A percentile compares a stretch with the other conserved stretches of the same genome.
These are phyloP conservation scores for Atherix ibis DNA, from an alignment of 2,888 invertebrate species.

Conservation along the genomic window DNA sequence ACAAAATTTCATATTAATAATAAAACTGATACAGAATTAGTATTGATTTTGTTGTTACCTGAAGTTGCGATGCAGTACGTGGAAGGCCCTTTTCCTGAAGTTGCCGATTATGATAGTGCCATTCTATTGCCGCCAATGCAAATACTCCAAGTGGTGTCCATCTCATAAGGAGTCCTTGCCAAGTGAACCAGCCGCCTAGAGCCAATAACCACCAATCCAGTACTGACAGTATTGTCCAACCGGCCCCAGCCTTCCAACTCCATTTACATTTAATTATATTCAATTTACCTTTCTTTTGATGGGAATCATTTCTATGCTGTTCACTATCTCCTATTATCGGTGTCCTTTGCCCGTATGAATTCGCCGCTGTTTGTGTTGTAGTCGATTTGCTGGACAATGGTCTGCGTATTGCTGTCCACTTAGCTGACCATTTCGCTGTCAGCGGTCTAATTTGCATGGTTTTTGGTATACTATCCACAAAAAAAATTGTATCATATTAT, in stretches of 20 bases:
- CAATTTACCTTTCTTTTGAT: slow-evolving; percentile 16
- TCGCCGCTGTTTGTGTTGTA: background rate
- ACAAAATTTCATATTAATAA: too few relatives aligned
- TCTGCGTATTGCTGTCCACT: slow-evolving; percentile 16
- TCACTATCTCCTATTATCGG: background rate
- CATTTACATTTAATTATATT: slow-evolving; percentile 15
- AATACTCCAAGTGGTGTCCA: slow-evolving; percentile 54
- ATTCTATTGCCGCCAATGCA: slow-evolving; percentile 40
- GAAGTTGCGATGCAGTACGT: slow-evolving; percentile 26
- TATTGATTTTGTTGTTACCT: slow-evolving; percentile 12
- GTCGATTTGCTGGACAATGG: slow-evolving; percentile 14
- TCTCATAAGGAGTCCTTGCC: slow-evolving; percentile 45
- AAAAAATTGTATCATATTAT: too few relatives aligned
- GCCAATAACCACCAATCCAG: slow-evolving; percentile 18
- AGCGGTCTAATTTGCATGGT: slow-evolving; percentile 22
- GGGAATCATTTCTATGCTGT: background rate
- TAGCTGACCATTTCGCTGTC: slow-evolving; percentile 19
- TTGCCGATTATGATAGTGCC: slow-evolving; percentile 29
- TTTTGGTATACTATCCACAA: slow-evolving; percentile 19
- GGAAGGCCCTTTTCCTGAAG: slow-evolving; percentile 19
- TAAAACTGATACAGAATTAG: too few relatives aligned
- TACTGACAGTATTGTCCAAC: slow-evolving; percentile 16
- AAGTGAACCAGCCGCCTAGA: slow-evolving; percentile 38
- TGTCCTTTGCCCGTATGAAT: background rate
- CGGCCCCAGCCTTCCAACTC: slow-evolving; percentile 15